phyloP scores from a whole-genome alignment of 2,797 vertebrate genomes.

The Sternarchorhynchus goeldii region DNA sequence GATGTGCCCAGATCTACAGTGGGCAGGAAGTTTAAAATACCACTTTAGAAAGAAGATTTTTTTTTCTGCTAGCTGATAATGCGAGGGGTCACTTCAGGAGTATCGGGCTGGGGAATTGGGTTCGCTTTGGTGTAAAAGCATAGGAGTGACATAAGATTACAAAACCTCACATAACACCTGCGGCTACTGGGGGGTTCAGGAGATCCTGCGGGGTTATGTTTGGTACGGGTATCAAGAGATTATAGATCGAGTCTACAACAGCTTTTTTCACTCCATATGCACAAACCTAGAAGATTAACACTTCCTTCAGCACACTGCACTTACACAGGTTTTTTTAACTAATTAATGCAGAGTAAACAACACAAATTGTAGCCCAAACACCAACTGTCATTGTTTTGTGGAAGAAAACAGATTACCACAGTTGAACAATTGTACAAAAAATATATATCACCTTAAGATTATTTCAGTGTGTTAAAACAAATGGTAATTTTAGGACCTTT shows the following conservation, averaged over 20 bases:
- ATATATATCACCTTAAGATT: background rate
- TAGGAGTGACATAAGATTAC: no score
- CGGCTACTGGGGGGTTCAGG: background rate
- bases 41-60: no score
- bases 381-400: slow-evolving; percentile 1
- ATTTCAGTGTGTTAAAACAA: slow-evolving; percentile 6
- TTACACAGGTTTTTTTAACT: background rate
- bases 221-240: no score
- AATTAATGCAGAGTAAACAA: slow-evolving; percentile 3
- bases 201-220: background rate
- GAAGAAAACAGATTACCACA: slow-evolving; percentile 4
- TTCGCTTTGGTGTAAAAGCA: no score
- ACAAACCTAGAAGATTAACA: background rate
- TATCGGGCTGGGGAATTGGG: no score
- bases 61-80: no score
- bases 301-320: background rate
- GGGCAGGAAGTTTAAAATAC: no score
- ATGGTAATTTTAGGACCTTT: slow-evolving; percentile 13
- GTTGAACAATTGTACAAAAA: background rate
- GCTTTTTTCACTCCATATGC: background rate
- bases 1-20: no score
- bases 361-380: background rate
- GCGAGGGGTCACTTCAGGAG: no score
- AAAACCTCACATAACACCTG: background rate
- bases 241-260: no score